Base-by-base conservation (phyloP, 30 jellyfish, hydroid and myxozoan species). In the Pelagia noctiluca region DNA sequence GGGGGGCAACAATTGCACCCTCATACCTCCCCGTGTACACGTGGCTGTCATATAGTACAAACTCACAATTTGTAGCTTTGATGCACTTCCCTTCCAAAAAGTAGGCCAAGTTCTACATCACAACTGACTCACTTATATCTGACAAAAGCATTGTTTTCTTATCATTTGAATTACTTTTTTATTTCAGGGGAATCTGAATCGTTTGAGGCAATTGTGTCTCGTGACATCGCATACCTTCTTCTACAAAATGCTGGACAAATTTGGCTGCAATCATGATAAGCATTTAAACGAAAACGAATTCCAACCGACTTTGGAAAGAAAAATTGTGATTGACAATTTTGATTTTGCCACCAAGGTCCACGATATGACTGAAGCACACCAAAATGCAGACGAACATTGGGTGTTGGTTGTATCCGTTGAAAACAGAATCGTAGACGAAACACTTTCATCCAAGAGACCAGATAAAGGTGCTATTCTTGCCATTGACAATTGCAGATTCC, bases 301-400 rank as follows among this genome's bases (percentile, higher is more conserved):
- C 57, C 57, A 42, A 42, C 57, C 57, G 16, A 42, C 57, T 42
- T 42, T 42, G 57, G 57, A 42, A 8, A 42, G 78, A 29, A 65
- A 65, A 65, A 65, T 65, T 65, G 78, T 71, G 30, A 71, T 71
- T 71, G 83, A 71, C 69, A 71, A 71, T 71, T 38, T 71, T 38
- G 83, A 71, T 46, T 37, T 48, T 31, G 21, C 36, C 26, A 48
- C 69, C 42, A 50, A 48, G 67, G 83, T 71, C 36, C 67, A 48
- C 37, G 75, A 38, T 71, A 77, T 77, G 89, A 53, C 83, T 13
- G 89, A 77, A 49, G 82, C 57, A 3, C 31, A 77, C 68, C 89
- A 77, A 47, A 77, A 77, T 61, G 69, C 33, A 7, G 89, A 77
- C 67, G 37, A 54, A 4, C 89, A 77, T 47, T 36, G 69, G 65